A percentile compares a stretch with the other conserved stretches of the same genome.
Evolutionary conservation across 2,888 invertebrate genomes (phyloP).

Genomic region (Tachina grossa): DNA sequence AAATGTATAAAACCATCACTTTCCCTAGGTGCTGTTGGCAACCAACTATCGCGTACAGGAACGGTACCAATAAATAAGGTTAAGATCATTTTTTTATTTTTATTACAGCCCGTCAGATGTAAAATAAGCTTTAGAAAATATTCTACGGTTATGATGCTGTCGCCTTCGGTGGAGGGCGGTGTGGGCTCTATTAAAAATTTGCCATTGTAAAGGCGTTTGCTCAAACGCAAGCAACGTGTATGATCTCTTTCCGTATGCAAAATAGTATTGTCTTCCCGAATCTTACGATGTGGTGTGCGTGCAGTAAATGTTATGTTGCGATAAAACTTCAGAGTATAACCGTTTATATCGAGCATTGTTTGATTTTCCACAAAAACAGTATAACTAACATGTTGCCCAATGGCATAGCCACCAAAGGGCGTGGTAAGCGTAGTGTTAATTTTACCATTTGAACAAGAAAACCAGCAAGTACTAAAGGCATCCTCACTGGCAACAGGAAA

Average conservation of each 20-base stretch:
- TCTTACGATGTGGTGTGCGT: conserved; percentile 70
- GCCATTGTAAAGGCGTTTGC: conserved; percentile 73
- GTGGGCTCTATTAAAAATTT: conserved; percentile 73
- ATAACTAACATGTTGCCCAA: conserved; percentile 88
- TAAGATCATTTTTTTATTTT: conserved; percentile 68
- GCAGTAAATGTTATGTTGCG: conserved; percentile 74
- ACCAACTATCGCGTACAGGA: conserved; percentile 66
- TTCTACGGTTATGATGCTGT: conserved; percentile 71
- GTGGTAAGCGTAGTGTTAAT: conserved; percentile 77
- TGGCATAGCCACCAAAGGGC: conserved; percentile 88
- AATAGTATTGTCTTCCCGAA: conserved; percentile 46
- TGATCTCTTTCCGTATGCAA: conserved; percentile 57
- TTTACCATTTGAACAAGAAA: conserved; percentile 75
- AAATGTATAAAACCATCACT: conserved; percentile 36
- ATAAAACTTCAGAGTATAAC: conserved; percentile 71
- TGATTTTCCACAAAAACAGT: conserved; percentile 88
- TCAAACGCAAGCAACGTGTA: conserved; percentile 63
- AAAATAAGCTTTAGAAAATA: conserved; percentile 72
- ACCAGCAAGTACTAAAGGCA: conserved; percentile 73
- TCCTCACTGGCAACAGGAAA: conserved; percentile 65
- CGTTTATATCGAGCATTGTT: conserved; percentile 70
- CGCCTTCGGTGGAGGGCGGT: conserved; percentile 73
- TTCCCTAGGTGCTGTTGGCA: conserved; percentile 59
- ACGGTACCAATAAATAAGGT: conserved; percentile 77
- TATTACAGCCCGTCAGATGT: conserved; percentile 68